These are phyloP conservation scores for Phylloscopus whistleri DNA, from an alignment of 2,113 vertebrate genomes.

Conservation along the genomic window DNA sequence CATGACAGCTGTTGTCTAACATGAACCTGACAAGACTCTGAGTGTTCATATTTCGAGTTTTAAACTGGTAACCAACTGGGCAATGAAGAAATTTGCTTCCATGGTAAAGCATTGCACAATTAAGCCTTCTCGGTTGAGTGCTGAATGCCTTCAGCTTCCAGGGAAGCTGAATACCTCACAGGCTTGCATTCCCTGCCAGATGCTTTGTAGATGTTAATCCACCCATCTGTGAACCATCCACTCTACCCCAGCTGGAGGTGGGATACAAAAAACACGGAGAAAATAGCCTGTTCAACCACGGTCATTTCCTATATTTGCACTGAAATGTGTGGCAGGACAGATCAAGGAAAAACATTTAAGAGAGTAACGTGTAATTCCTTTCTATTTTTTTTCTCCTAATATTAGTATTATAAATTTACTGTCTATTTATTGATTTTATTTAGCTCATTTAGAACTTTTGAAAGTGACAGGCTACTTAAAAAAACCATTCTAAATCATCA, in stretches of 20 bases:
- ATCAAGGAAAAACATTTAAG: neutral
- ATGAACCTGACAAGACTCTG: neutral
- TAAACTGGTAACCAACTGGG: neutral
- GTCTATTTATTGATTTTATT: neutral
- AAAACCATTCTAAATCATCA: neutral
- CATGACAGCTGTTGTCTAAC: neutral
- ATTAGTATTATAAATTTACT: neutral
- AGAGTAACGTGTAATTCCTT: neutral
- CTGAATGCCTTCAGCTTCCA: neutral
- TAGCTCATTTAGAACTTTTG: neutral
- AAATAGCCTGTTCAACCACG: fast-evolving
- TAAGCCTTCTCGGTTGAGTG: neutral
- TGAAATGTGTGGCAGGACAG: neutral
- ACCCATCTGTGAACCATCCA: neutral
- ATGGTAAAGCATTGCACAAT: neutral
- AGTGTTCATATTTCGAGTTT: neutral
- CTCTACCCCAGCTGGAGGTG: neutral
- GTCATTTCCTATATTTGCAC: neutral
- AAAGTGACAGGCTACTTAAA: neutral
- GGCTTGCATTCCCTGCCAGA: neutral
- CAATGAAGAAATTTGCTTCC: neutral
- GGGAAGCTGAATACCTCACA: neutral
- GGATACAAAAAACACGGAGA: neutral
- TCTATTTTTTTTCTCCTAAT: neutral
- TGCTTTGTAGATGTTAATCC: neutral